Percentiles rank a stretch among this genome's conserved stretches.
These are phyloP conservation scores for Ormyrus thymus DNA, from an alignment of 2,888 invertebrate species.

Conservation along the genomic window DNA sequence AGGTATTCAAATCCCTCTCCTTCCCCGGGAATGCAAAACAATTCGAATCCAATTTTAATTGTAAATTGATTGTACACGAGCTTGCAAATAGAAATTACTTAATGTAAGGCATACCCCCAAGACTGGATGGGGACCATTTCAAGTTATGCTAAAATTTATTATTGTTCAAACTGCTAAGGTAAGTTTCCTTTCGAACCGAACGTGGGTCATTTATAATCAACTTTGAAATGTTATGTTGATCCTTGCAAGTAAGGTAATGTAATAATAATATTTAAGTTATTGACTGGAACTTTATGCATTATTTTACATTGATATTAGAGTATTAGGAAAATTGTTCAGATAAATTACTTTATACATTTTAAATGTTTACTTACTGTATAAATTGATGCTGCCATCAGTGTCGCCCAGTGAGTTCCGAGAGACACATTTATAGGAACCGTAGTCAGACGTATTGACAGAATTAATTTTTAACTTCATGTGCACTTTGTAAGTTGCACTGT, in stretches of 20 bases:
- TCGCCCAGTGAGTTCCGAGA: slow-evolving; percentile 78
- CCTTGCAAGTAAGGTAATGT: too few relatives aligned
- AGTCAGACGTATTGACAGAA: slow-evolving; percentile 74
- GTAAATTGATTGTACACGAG: slow-evolving; percentile 50
- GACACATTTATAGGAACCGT: slow-evolving; percentile 77
- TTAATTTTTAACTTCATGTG: slow-evolving; percentile 77
- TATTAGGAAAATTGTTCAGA: background rate
- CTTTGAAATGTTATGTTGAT: too few relatives aligned
- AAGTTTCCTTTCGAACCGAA: background rate
- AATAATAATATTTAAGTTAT: too few relatives aligned
- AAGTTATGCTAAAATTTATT: slow-evolving; percentile 20
- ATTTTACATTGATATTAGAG: too few relatives aligned
- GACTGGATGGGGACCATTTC: background rate
- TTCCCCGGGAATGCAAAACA: slow-evolving; percentile 42
- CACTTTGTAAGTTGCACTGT: slow-evolving; percentile 76
- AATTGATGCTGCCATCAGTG: slow-evolving; percentile 77
- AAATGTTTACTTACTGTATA: slow-evolving; percentile 75
- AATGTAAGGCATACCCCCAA: slow-evolving; percentile 16
- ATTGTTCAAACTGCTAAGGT: background rate
- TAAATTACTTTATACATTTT: background rate
- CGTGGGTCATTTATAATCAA: background rate
- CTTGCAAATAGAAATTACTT: slow-evolving; percentile 41
- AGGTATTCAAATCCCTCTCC: slow-evolving; percentile 41
- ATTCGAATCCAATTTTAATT: slow-evolving; percentile 50
- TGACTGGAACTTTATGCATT: too few relatives aligned